Evolutionary conservation across 2,797 vertebrate genomes (phyloP), one percentile per base, ranked within the genome.

Genomic region (Neosilurus hyrtlii): DNA sequence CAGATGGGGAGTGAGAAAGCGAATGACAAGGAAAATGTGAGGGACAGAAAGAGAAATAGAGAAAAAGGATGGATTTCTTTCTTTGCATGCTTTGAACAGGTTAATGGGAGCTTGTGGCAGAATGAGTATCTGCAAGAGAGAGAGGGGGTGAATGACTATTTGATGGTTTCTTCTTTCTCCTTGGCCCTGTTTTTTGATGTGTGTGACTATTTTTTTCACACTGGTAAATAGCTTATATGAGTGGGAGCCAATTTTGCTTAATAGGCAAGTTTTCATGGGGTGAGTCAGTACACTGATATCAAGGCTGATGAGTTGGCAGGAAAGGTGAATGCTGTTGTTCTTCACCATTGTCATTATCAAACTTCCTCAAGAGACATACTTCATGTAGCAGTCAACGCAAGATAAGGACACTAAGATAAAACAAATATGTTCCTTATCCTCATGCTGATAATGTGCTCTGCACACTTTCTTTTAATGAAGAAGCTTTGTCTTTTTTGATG

Each of bases 101-200:
- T 93, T 94, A 94, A 94, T 94, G 89, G 89, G 86, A 93, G 87
- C 63, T 89, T 91, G 90, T 88, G 86, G 89, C 74, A 75, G 87
- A 90, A 90, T 89, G 88, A 91, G 90, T 88, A 91, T 93, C 90
- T 91, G 88, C 43, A 43, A 43, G 43, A 43, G 30, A 72, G 56
- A 72, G 61, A 62, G 77, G 79, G 82, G 65, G 85, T 74, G 86
- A 93, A 93, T 92, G 87, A 91, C 89, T 92, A 92, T 90, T 92
- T 93, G 89, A 91, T 94, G 91, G 90, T 91, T 93, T 92, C 89
- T 86, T 87, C 85, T 89, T 90, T 92, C 89, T 92, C 91, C 91
- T 91, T 91, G 90, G 91, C 90, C 89, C 83, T 86, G 87, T 92
- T 93, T 91, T 82, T 54, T 85, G 82, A 88, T 49, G 70, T 59